These are phyloP conservation scores for Hesperia comma DNA, from an alignment of 2,888 invertebrate genomes.

Conservation along the genomic window DNA sequence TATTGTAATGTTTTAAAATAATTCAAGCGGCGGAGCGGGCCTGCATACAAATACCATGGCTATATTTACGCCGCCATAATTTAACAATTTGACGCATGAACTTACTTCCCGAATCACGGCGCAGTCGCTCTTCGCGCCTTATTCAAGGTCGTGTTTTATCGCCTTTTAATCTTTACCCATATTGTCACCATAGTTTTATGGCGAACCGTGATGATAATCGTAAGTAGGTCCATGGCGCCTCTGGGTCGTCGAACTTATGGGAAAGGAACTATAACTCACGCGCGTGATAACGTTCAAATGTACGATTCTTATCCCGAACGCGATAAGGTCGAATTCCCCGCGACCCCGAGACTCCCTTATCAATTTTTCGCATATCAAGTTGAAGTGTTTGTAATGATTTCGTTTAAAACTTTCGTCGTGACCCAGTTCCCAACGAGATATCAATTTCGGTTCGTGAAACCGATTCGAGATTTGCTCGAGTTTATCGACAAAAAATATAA, in stretches of 20 bases:
- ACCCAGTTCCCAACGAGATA: conserved; percentile 39
- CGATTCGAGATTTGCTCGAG: neutral
- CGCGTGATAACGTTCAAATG: conserved; percentile 28
- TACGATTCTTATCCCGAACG: conserved; percentile 7
- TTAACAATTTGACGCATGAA: conserved; percentile 20
- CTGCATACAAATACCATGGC: conserved; percentile 17
- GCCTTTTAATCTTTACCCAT: conserved; percentile 62
- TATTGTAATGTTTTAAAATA: conserved; percentile 6
- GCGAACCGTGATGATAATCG: conserved; percentile 53
- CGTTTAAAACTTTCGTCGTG: conserved; percentile 31
- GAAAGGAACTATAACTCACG: conserved; percentile 42
- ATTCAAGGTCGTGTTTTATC: conserved; percentile 65
- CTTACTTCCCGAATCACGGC: conserved; percentile 26
- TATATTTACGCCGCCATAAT: conserved; percentile 22
- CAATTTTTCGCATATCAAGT: conserved; percentile 42
- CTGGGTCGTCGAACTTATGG: conserved; percentile 56
- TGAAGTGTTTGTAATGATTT: conserved; percentile 41
- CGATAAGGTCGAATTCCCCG: conserved; percentile 11
- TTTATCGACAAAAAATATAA: neutral
- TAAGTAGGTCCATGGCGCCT: conserved; percentile 53
- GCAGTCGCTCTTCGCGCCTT: conserved; percentile 20
- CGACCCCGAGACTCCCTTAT: conserved; percentile 26
- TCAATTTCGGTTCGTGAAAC: conserved; percentile 8
- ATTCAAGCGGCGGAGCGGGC: neutral
- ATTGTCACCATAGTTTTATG: conserved; percentile 54